phyloP scores from a whole-genome alignment of 2,888 invertebrate species.

The Atrina japonica region DNA sequence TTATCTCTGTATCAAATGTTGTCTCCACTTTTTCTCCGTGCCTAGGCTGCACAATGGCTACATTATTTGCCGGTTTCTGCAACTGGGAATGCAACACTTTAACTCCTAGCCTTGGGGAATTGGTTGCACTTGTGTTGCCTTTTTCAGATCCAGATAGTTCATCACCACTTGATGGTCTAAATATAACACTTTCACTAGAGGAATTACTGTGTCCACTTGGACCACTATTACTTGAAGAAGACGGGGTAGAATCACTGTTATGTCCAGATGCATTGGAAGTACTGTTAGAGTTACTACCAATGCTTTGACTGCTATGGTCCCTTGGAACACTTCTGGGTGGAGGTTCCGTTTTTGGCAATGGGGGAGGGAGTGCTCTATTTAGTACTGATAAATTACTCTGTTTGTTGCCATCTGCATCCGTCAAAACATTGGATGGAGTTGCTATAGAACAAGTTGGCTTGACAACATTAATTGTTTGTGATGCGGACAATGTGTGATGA shows the following conservation, averaged over 20 bases:
- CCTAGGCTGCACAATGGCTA: slow-evolving; percentile 73
- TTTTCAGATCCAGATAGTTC: slow-evolving; percentile 53
- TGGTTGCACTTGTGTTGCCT: slow-evolving; percentile 52
- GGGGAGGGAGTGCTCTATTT: slow-evolving; percentile 64
- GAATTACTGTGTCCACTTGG: slow-evolving; percentile 67
- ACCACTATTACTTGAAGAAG: slow-evolving; percentile 54
- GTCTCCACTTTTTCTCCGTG: slow-evolving; percentile 77
- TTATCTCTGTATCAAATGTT: slow-evolving; percentile 76
- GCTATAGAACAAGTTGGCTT: slow-evolving; percentile 68
- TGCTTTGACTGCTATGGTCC: slow-evolving; percentile 38
- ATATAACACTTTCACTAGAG: slow-evolving; percentile 75
- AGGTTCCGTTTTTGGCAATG: slow-evolving; percentile 60
- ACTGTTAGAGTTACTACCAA: slow-evolving; percentile 34
- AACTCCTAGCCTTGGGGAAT: slow-evolving; percentile 72
- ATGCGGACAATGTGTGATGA: slow-evolving; percentile 43
- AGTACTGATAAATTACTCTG: slow-evolving; percentile 72
- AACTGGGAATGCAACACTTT: slow-evolving; percentile 70
- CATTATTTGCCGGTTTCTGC: slow-evolving; percentile 69
- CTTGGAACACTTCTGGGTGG: slow-evolving; percentile 57
- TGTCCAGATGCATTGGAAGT: slow-evolving; percentile 37
- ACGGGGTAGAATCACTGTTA: slow-evolving; percentile 56
- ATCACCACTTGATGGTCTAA: slow-evolving; percentile 65
- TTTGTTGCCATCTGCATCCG: slow-evolving; percentile 68
- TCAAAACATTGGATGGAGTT: slow-evolving; percentile 45
- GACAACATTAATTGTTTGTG: slow-evolving; percentile 71